phyloP scores from a whole-genome alignment of 2,888 invertebrate genomes.

The Lasioglossum malachurum region DNA sequence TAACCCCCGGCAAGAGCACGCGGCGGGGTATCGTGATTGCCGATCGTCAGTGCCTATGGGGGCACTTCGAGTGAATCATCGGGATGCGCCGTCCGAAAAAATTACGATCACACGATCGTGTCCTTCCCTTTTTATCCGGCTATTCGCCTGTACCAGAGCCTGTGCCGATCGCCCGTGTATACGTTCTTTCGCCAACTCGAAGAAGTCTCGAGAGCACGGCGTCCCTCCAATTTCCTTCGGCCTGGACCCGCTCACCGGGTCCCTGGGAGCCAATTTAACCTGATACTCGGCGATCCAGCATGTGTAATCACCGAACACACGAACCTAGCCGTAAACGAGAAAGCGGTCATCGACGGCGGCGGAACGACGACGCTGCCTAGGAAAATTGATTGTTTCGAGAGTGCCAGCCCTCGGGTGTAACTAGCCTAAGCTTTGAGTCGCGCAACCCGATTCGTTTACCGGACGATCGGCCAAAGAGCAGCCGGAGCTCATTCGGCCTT shows the following conservation, averaged over 20 bases:
- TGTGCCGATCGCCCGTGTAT: not conserved
- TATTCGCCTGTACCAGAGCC: conserved; percentile 26
- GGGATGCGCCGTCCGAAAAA: conserved; percentile 69
- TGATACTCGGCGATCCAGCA: conserved; percentile 37
- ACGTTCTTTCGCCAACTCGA: conserved; percentile 25
- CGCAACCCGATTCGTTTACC: not conserved
- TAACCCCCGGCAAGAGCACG: conserved; percentile 72
- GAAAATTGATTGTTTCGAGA: conserved; percentile 42
- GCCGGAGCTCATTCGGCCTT: not conserved
- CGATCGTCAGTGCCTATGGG: conserved; percentile 73
- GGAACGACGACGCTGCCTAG: conserved; percentile 34
- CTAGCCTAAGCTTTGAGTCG: not conserved
- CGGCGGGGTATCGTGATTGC: conserved; percentile 76
- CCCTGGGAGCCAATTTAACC: conserved; percentile 52
- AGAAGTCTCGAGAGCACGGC: conserved; percentile 25
- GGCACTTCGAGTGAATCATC: conserved; percentile 71
- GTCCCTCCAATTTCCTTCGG: conserved; percentile 53
- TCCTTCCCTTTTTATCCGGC: conserved; percentile 42
- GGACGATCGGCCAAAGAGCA: not conserved
- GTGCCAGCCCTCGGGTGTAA: not conserved
- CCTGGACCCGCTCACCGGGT: not conserved
- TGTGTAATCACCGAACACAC: conserved; percentile 53
- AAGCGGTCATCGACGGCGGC: conserved; percentile 21
- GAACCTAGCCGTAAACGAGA: conserved; percentile 27
- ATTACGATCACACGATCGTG: conserved; percentile 74